phyloP scores from a whole-genome alignment of 2,797 vertebrate genomes.

The Propithecus perrieri region DNA sequence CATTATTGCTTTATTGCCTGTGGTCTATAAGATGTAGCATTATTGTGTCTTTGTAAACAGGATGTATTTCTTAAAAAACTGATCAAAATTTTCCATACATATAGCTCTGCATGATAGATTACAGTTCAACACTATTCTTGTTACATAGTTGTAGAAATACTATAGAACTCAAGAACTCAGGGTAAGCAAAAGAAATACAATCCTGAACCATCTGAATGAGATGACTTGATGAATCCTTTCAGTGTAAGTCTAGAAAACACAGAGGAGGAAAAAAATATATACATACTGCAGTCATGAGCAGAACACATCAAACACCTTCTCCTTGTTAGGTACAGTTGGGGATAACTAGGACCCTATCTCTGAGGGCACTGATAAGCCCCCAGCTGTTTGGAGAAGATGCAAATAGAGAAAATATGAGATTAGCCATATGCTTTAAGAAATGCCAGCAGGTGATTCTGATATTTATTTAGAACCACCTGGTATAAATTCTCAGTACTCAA shows the following conservation, averaged over 20 bases:
- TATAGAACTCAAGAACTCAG: slow-evolving; percentile 65
- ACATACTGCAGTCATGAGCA: slow-evolving; percentile 61
- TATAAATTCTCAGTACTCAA: background rate
- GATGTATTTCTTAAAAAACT: slow-evolving; percentile 70
- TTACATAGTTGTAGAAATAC: slow-evolving; percentile 73
- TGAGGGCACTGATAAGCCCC: background rate
- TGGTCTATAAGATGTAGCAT: slow-evolving; percentile 68
- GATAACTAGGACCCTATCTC: background rate
- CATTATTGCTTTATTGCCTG: slow-evolving; percentile 55
- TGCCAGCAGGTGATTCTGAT: background rate
- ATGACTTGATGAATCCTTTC: slow-evolving; percentile 64
- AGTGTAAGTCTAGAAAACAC: slow-evolving; percentile 59
- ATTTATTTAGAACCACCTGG: background rate
- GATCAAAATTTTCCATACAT: slow-evolving; percentile 77
- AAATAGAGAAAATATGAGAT: background rate
- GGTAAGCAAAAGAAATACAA: slow-evolving; percentile 69
- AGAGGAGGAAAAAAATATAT: background rate
- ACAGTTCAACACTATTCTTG: slow-evolving; percentile 65
- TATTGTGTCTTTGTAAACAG: slow-evolving; percentile 69
- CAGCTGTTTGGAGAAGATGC: background rate
- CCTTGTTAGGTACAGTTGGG: background rate
- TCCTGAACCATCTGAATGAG: slow-evolving; percentile 65
- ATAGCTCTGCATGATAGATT: slow-evolving; percentile 76
- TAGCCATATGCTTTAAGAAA: background rate
- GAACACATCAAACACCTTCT: background rate